Conservation (phyloP, 2,797 vertebrate species). For the Tiaroga cobitis region DNA sequence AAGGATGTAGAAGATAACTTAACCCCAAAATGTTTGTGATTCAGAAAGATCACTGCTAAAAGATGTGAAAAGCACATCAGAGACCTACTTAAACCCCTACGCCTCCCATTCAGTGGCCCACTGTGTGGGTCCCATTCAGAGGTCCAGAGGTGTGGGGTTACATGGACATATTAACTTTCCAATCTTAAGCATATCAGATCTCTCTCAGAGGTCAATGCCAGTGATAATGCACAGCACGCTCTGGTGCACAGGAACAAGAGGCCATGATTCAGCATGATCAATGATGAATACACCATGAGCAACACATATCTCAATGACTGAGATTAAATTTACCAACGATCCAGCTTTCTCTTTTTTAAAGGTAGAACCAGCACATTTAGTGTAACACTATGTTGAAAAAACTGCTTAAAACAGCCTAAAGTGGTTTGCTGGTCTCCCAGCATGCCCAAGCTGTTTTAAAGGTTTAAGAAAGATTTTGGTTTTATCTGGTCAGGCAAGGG, state of each 20-base stretch:
- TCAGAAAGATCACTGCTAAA: constrained; percentile 65
- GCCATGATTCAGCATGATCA: constrained; percentile 54
- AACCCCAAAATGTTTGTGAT: constrained; percentile 50
- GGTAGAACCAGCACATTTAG: background rate
- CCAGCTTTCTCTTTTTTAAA: background rate
- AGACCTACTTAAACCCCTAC: constrained; percentile 58
- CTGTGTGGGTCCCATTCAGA: constrained; percentile 34
- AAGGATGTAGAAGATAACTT: background rate
- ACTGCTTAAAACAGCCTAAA: background rate
- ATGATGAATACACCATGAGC: constrained; percentile 31
- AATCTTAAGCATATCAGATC: constrained; percentile 54
- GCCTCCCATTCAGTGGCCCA: constrained; percentile 59
- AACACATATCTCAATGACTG: constrained; percentile 37
- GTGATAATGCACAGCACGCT: constrained; percentile 50
- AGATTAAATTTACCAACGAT: constrained; percentile 32
- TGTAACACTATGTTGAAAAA: background rate
- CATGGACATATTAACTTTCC: constrained; percentile 67
- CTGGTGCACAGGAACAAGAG: constrained; percentile 41
- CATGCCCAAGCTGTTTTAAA: constrained; percentile 1
- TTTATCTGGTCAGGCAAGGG: background rate
- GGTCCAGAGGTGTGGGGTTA: constrained; percentile 66
- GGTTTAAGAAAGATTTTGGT: background rate
- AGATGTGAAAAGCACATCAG: constrained; percentile 52
- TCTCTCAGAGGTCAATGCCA: constrained; percentile 49
- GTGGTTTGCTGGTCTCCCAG: background rate